A percentile compares a stretch with the other conserved stretches of the same genome.
Evolutionary conservation across 2,797 vertebrate species (phyloP).

Genomic region (Galagoides demidoff): DNA sequence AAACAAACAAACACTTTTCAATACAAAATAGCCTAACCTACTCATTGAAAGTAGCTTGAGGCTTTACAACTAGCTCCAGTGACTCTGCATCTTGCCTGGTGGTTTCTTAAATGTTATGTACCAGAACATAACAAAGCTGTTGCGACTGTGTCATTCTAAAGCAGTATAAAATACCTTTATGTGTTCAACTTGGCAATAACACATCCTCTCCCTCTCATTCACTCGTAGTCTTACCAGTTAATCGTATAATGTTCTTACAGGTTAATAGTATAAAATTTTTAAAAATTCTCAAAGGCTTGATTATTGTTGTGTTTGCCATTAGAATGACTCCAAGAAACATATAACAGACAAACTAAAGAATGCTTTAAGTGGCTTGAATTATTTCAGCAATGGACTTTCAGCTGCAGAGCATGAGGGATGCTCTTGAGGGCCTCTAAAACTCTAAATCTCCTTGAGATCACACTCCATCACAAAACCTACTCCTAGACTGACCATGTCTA

Average conservation of each 20-base stretch:
- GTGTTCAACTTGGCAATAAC: not conserved
- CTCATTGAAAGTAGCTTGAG: not conserved
- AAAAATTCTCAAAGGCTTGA: not conserved
- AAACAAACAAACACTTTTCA: not conserved
- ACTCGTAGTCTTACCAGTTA: not conserved
- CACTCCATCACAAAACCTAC: not conserved
- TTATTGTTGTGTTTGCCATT: not conserved
- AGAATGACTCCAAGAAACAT: not conserved
- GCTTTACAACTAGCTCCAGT: not conserved
- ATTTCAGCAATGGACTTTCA: not conserved
- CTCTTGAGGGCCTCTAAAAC: not conserved
- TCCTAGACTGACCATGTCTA: not conserved
- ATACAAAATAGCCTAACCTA: not conserved
- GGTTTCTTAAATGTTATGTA: not conserved
- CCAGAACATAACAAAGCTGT: not conserved
- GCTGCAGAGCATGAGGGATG: not conserved
- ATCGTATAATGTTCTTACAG: not conserved
- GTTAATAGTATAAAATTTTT: not conserved
- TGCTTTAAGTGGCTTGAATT: not conserved
- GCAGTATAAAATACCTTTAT: not conserved
- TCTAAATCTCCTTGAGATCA: not conserved
- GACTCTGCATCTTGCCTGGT: not conserved
- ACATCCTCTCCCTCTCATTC: not conserved
- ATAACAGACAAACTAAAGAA: not conserved
- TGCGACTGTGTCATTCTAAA: not conserved